These are phyloP conservation scores for Pyrocephalus nanus DNA, from an alignment of 2,797 vertebrate species.

Conservation along the genomic window DNA sequence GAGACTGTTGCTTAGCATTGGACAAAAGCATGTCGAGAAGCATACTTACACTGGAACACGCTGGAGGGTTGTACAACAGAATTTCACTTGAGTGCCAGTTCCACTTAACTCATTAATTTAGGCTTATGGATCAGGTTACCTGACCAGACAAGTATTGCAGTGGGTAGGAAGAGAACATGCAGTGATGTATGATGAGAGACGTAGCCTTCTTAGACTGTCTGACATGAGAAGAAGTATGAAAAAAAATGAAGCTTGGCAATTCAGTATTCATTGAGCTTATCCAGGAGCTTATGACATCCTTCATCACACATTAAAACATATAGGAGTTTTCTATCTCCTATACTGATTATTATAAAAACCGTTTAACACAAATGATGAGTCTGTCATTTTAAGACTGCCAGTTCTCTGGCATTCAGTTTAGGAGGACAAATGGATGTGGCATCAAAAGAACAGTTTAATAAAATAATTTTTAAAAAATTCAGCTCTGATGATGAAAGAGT, in stretches of 20 bases:
- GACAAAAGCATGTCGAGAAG: rapidly evolving
- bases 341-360: neutral
- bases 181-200: neutral
- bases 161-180: neutral
- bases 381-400: neutral
- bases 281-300: neutral
- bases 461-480: neutral
- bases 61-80: neutral
- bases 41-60: neutral
- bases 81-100: neutral
- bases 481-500: neutral
- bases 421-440: neutral
- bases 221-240: neutral
- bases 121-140: neutral
- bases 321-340: neutral
- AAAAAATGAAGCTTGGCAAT: neutral
- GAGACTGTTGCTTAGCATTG: neutral
- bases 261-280: neutral
- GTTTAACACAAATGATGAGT: neutral
- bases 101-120: neutral
- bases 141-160: neutral
- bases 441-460: neutral
- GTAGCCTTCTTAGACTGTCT: neutral
- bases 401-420: neutral
- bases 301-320: neutral